These are phyloP conservation scores for Brachyalestes nurse DNA, from an alignment of 2,797 vertebrate genomes.

Conservation along the genomic window DNA sequence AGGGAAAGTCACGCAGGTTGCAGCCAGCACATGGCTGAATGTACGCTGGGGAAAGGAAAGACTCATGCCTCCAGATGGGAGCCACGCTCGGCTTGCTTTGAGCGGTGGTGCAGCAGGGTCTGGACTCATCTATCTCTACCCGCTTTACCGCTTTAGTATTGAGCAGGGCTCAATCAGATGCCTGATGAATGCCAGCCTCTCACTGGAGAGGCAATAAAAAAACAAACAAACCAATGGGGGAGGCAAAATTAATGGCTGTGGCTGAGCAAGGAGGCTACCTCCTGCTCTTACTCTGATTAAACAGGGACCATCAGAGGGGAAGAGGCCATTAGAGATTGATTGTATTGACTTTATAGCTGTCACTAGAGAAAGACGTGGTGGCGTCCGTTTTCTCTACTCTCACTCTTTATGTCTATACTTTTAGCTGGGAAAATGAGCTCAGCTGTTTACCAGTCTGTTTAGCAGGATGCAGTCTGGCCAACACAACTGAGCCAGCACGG, in stretches of 20 bases:
- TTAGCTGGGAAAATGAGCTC: constrained; percentile 22
- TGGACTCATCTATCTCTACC: constrained; percentile 67
- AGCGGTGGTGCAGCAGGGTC: constrained; percentile 54
- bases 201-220: constrained; percentile 65
- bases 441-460: constrained; percentile 30
- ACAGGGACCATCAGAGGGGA: constrained; percentile 71
- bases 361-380: constrained; percentile 58
- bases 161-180: constrained; percentile 73
- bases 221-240: constrained; percentile 71
- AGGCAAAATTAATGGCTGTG: constrained; percentile 72
- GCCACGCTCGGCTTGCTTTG: constrained; percentile 41
- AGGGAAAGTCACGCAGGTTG: neutral
- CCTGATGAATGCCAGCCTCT: constrained; percentile 70
- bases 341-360: constrained; percentile 70
- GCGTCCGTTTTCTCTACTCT: constrained; percentile 44
- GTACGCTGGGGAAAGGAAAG: neutral
- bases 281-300: constrained; percentile 83
- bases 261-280: constrained; percentile 63
- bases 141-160: constrained; percentile 66
- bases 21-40: neutral
- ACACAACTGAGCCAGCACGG: neutral
- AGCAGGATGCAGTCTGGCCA: constrained; percentile 5
- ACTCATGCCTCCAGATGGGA: constrained; percentile 23
- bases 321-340: constrained; percentile 78
- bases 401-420: constrained; percentile 47